Percentiles rank a stretch among this genome's conserved stretches.
phyloP scores from a whole-genome alignment of 2,888 invertebrate genomes.

The Cryptosula pallasiana region DNA sequence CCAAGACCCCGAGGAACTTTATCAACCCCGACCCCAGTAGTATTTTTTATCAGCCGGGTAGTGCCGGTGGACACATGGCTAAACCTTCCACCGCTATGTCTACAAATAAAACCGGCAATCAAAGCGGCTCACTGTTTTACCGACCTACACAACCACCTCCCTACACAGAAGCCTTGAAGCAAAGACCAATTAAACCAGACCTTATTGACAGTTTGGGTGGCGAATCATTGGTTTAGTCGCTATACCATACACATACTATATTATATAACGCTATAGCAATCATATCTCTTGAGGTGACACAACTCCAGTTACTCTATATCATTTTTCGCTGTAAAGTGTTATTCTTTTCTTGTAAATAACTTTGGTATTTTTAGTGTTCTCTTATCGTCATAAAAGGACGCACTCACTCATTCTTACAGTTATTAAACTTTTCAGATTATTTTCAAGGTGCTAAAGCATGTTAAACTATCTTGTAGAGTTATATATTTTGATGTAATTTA shows the following conservation, averaged over 20 bases:
- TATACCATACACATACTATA: no score
- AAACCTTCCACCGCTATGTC: neutral
- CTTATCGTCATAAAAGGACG: neutral
- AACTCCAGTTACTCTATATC: no score
- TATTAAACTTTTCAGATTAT: neutral
- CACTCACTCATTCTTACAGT: neutral
- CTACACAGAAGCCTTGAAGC: constrained; percentile 41
- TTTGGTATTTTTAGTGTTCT: neutral
- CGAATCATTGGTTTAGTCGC: constrained; percentile 15
- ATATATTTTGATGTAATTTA: neutral
- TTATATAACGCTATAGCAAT: neutral
- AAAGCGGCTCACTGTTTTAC: neutral
- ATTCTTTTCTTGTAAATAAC: neutral
- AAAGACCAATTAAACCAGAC: constrained; percentile 26
- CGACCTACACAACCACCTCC: constrained; percentile 42
- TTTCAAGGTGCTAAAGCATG: constrained; percentile 16
- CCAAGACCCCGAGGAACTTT: neutral
- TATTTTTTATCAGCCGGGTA: constrained; percentile 24
- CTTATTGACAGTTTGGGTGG: constrained; percentile 14
- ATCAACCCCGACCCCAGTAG: neutral
- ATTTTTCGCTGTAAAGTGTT: neutral
- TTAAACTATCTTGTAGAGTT: neutral
- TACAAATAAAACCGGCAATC: neutral
- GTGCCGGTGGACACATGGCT: neutral
- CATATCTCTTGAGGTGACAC: neutral